Evolutionary conservation across 2,888 invertebrate species (phyloP).

Genomic region (Bugulina stolonifera): DNA sequence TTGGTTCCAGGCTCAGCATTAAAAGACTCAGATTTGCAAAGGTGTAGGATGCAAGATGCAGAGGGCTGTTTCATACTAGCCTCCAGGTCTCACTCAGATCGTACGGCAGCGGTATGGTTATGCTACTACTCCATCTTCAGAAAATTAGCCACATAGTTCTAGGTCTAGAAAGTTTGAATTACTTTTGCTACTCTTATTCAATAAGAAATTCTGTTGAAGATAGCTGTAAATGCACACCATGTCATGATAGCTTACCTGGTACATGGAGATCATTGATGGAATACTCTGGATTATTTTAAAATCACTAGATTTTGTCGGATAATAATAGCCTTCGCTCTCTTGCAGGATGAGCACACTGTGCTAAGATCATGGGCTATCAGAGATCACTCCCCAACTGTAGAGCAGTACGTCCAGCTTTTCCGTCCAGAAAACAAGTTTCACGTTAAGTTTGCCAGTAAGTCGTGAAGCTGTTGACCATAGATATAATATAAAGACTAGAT

Average conservation of each 20-base stretch:
- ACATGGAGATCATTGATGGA: too few species aligned
- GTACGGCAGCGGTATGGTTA: constrained; percentile 77
- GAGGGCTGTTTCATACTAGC: constrained; percentile 95
- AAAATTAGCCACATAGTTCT: too few species aligned
- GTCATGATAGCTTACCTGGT: too few species aligned
- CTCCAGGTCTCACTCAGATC: constrained; percentile 90
- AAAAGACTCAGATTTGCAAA: constrained; percentile 87
- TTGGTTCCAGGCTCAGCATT: constrained; percentile 69
- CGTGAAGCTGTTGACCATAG: background rate
- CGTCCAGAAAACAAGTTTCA: constrained; percentile 96
- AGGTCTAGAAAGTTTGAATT: too few species aligned
- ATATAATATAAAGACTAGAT: too few species aligned
- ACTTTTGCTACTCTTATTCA: too few species aligned
- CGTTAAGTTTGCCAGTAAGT: constrained; percentile 79
- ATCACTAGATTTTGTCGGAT: background rate
- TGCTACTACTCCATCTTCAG: too few species aligned
- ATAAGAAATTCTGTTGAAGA: too few species aligned
- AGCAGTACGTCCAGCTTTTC: constrained; percentile 97
- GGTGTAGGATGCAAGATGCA: constrained; percentile 93
- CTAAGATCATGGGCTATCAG: constrained; percentile 93
- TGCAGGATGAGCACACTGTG: constrained; percentile 69
- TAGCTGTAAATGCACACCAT: too few species aligned
- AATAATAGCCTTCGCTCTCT: background rate
- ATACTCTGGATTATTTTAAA: too few species aligned
- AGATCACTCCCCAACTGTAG: constrained; percentile 91